Conservation (phyloP, 1,140 invertebrate species). For the Branchinecta lindahli region DNA sequence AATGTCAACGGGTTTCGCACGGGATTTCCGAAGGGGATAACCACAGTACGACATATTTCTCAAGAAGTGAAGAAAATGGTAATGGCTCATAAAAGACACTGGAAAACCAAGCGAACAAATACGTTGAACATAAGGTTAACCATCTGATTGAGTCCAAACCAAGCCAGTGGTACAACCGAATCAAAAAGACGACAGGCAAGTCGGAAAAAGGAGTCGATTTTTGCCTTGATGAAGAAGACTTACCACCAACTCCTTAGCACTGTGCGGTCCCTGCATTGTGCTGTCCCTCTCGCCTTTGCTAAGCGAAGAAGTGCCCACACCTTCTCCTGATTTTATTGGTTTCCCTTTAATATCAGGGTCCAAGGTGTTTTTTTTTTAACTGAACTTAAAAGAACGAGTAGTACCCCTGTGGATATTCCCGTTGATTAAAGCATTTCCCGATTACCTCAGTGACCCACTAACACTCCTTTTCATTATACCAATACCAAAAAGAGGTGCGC, state of each 20-base stretch:
- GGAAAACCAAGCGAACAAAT: conserved; percentile 1
- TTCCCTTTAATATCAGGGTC: conserved; percentile 8
- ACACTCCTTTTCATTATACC: conserved; percentile 5
- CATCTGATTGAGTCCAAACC: neutral
- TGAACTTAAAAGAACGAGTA: neutral
- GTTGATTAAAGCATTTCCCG: neutral
- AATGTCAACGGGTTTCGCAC: too few species aligned
- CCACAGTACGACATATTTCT: too few species aligned
- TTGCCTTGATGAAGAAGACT: neutral
- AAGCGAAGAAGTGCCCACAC: conserved; percentile 3
- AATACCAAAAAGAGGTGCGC: conserved; percentile 8
- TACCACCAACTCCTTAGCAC: neutral
- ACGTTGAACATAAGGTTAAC: conserved; percentile 5
- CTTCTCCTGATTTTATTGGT: neutral
- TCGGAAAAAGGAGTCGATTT: conserved; percentile 5
- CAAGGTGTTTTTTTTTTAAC: neutral
- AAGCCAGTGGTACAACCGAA: too few species aligned
- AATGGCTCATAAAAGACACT: conserved; percentile 3
- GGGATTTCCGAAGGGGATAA: too few species aligned
- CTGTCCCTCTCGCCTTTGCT: conserved; percentile 1
- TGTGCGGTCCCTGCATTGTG: neutral
- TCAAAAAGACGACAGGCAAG: conserved; percentile 8
- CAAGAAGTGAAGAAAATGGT: too few species aligned
- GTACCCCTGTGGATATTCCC: conserved; percentile 1
- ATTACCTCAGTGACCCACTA: conserved; percentile 4